Evolutionary conservation across 1,140 invertebrate genomes (phyloP), one percentile per base, ranked within the genome.

Genomic region (Nasonia longicornis): DNA sequence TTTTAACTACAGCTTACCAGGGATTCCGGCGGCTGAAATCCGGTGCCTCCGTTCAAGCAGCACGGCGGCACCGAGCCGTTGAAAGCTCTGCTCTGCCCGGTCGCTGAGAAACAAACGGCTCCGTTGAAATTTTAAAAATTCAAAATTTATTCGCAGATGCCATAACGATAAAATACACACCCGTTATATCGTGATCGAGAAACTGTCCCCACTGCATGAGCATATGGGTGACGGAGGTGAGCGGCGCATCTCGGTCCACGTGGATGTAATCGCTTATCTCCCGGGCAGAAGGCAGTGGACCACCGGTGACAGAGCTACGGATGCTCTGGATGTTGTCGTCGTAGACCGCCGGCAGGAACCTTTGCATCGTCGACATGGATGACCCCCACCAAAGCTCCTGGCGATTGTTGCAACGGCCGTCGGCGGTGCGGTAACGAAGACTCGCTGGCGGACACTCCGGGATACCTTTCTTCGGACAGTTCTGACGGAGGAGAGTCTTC

Each of bases 151-250:
- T 69, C 29, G 31, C 31, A 31, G 31, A 4, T 31, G 4, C 31
- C 4, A 35, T 4, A 35, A 35, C 31, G 31, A 35, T 35, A 76
- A n/a, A 2, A 67, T 67, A 92, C 12, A 93, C 92, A 58, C 95
- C 94, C 6, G 95, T 96, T 22, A 96, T 86, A 87, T 96, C 96
- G 86, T 96, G 96, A 88, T 96, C 96, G 38, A 96, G 85, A 83
- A 97, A 94, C 87, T 96, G 96, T 2, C 96, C 96, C 95, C 95
- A 97, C 87, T 97, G 96, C 93, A 96, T 96, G 16, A 96, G 90
- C 93, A 97, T 94, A 66, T 96, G 93, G 0, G 95, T 96, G 11
- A 95, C 89, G 3, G 91, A 91, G 0, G 86, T 84, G 0, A 89
- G 42, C 52, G 91, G 82, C 81, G 92, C 89, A 80, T 95, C 92